phyloP scores from a whole-genome alignment of 1,140 invertebrate genomes.

The Drosophila navojoa region DNA sequence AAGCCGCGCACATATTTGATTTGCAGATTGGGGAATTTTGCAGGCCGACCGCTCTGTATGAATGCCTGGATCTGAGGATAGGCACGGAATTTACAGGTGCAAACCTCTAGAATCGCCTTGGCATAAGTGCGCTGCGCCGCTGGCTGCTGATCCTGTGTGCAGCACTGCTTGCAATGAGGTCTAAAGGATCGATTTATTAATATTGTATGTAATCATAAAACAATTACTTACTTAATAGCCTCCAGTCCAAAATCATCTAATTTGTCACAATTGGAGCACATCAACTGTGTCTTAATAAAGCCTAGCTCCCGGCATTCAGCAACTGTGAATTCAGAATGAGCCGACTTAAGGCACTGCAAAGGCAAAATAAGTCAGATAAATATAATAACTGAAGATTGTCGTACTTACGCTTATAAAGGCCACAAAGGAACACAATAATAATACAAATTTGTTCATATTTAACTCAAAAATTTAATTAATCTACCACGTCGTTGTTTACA shows the following conservation, averaged over 20 bases:
- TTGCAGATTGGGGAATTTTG: conserved; percentile 94
- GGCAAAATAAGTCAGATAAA: background rate
- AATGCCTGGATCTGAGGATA: conserved; percentile 99
- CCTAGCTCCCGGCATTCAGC: conserved; percentile 92
- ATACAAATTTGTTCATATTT: conserved; percentile 46
- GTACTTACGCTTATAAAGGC: conserved; percentile 31
- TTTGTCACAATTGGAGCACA: conserved; percentile 95
- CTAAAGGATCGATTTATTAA: conserved; percentile 76
- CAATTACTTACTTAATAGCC: conserved; percentile 85
- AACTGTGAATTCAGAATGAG: conserved; percentile 55
- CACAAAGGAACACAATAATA: conserved; percentile 40
- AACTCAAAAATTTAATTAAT: conserved; percentile 40
- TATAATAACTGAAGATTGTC: accelerated
- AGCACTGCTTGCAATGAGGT: conserved; percentile 91
- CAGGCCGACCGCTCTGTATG: conserved; percentile 93
- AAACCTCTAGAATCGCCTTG: conserved; percentile 94
- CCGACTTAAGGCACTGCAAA: conserved; percentile 39
- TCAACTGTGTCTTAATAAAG: conserved; percentile 92
- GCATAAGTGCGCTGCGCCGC: conserved; percentile 89
- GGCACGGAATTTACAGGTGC: conserved; percentile 97
- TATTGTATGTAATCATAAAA: background rate
- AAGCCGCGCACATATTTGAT: conserved; percentile 95
- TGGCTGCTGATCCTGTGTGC: conserved; percentile 88
- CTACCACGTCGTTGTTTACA: conserved; percentile 75
- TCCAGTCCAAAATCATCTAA: conserved; percentile 91